These are phyloP conservation scores for Uria aalge DNA, from an alignment of 2,113 vertebrate species.

Conservation along the genomic window DNA sequence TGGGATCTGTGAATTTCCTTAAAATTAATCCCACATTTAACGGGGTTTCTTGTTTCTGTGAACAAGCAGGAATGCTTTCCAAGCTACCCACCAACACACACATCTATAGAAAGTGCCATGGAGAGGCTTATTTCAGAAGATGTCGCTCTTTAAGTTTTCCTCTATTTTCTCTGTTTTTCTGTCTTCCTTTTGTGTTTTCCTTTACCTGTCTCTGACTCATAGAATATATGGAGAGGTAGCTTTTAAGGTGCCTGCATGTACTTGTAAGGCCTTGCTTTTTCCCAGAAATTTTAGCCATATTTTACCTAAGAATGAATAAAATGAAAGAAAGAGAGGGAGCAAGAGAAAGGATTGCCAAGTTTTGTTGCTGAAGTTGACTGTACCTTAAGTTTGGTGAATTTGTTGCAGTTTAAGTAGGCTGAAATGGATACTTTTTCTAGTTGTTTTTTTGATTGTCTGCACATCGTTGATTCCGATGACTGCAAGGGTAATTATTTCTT, in stretches of 20 bases:
- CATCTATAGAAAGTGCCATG: background rate
- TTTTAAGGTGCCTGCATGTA: background rate
- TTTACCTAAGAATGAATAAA: background rate
- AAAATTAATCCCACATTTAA: background rate
- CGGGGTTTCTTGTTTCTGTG: background rate
- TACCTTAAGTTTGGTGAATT: background rate
- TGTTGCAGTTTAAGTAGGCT: background rate
- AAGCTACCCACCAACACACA: background rate
- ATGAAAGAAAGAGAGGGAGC: background rate
- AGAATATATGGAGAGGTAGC: background rate
- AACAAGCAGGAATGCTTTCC: background rate
- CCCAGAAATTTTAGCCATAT: background rate
- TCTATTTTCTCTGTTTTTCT: background rate
- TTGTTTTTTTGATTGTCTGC: background rate
- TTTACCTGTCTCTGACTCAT: background rate
- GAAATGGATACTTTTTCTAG: background rate
- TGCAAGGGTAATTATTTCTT: constrained; percentile 46
- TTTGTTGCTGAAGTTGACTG: background rate
- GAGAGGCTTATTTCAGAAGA: background rate
- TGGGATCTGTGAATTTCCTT: background rate
- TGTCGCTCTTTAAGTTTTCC: background rate
- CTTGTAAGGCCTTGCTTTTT: background rate
- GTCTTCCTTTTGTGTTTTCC: background rate
- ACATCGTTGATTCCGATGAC: background rate
- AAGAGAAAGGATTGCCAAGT: background rate